These are phyloP conservation scores for Urocyon cinereoargenteus DNA, from an alignment of 2,797 vertebrate genomes.

Conservation along the genomic window DNA sequence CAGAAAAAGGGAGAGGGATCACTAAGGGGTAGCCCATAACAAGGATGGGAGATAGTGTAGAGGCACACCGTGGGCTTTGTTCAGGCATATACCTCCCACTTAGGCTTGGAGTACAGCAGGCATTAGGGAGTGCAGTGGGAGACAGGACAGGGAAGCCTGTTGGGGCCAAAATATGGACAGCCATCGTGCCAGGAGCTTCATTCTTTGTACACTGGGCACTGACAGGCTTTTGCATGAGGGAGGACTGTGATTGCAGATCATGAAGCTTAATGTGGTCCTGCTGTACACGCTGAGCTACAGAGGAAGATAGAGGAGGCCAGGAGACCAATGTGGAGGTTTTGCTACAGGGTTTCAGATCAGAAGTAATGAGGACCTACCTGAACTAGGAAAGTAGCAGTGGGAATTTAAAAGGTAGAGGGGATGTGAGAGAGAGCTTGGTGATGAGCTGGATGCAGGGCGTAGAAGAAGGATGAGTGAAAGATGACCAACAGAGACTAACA, in stretches of 20 bases:
- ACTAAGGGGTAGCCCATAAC: neutral
- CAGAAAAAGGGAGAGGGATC: neutral
- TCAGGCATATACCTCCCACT: neutral
- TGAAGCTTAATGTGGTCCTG: neutral
- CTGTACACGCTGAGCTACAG: neutral
- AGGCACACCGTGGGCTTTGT: neutral
- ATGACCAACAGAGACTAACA: neutral
- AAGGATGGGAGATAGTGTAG: neutral
- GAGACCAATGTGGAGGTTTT: neutral
- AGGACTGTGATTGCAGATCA: neutral
- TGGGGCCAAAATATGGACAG: accelerated
- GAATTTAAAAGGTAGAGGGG: neutral
- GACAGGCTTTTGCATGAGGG: neutral
- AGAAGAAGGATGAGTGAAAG: neutral
- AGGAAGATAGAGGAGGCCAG: neutral
- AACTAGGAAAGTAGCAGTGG: neutral
- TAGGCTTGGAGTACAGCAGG: neutral
- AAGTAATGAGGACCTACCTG: neutral
- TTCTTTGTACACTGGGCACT: neutral
- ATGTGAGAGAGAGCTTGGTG: neutral
- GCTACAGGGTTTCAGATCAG: neutral
- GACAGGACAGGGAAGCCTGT: neutral
- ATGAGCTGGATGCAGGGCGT: neutral
- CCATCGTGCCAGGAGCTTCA: neutral
- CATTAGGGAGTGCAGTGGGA: accelerated